phyloP scores from a whole-genome alignment of 2,797 vertebrate genomes.

The Hirundo rustica region DNA sequence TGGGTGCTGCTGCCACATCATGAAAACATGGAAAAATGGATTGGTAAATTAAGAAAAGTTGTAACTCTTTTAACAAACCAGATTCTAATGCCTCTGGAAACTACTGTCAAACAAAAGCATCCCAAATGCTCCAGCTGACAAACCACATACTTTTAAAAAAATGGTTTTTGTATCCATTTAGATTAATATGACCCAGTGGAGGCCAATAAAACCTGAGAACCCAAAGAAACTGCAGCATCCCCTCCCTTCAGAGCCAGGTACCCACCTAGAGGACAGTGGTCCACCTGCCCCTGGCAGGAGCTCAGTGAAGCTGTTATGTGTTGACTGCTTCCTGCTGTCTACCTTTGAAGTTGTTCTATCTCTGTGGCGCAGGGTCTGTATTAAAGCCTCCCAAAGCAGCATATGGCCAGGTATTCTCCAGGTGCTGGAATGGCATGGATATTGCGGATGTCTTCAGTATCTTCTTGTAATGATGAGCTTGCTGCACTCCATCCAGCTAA shows the following conservation, averaged over 20 bases:
- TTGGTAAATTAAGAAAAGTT: background rate
- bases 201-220: background rate
- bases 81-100: background rate
- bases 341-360: background rate
- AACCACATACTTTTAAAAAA: background rate
- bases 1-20: background rate
- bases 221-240: fast-evolving
- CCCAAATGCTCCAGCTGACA: background rate
- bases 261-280: fast-evolving
- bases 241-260: background rate
- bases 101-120: background rate
- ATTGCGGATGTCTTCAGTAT: background rate
- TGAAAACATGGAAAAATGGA: background rate
- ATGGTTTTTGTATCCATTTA: background rate
- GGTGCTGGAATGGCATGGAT: background rate
- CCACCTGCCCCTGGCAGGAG: fast-evolving
- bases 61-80: background rate
- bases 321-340: background rate
- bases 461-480: background rate
- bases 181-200: background rate
- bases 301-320: background rate
- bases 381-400: background rate
- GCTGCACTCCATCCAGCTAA: background rate
- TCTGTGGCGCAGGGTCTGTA: background rate
- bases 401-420: background rate